These are phyloP conservation scores for Lysandra bellargus DNA, from an alignment of 2,888 invertebrate genomes.

Conservation along the genomic window DNA sequence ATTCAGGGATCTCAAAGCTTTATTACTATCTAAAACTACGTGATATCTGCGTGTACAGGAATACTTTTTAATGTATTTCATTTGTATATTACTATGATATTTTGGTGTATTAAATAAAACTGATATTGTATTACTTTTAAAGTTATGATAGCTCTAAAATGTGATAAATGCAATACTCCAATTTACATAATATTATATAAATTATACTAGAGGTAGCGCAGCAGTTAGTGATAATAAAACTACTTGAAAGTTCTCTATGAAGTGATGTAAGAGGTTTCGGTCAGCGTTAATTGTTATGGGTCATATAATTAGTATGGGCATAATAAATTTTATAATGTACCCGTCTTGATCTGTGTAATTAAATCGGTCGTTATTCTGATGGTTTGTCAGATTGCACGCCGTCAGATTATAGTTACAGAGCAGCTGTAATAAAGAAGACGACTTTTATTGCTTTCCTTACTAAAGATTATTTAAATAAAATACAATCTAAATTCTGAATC, in stretches of 20 bases:
- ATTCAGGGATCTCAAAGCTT: background rate
- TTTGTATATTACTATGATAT: background rate
- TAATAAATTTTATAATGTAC: slow-evolving; percentile 47
- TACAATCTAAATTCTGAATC: background rate
- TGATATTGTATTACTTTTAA: background rate
- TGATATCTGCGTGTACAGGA: too few species aligned
- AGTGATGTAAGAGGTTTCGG: slow-evolving; percentile 39
- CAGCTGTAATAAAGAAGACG: background rate
- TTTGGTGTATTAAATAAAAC: background rate
- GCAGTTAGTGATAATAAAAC: background rate
- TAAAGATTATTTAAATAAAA: background rate
- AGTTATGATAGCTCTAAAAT: background rate
- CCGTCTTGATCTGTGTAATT: slow-evolving; percentile 42
- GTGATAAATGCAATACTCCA: background rate
- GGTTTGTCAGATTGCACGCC: slow-evolving; percentile 51
- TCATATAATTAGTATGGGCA: slow-evolving; percentile 48
- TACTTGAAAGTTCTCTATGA: slow-evolving; percentile 32
- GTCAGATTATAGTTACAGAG: slow-evolving; percentile 31
- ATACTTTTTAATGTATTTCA: background rate
- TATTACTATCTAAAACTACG: background rate
- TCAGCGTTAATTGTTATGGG: slow-evolving; percentile 24
- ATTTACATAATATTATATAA: background rate
- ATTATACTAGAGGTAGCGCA: background rate
- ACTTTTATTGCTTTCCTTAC: background rate
- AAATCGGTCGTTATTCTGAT: slow-evolving; percentile 49